Percentiles rank a stretch among this genome's conserved stretches.
These are phyloP conservation scores for Pampusana beccarii DNA, from an alignment of 2,113 vertebrate species.

Conservation along the genomic window DNA sequence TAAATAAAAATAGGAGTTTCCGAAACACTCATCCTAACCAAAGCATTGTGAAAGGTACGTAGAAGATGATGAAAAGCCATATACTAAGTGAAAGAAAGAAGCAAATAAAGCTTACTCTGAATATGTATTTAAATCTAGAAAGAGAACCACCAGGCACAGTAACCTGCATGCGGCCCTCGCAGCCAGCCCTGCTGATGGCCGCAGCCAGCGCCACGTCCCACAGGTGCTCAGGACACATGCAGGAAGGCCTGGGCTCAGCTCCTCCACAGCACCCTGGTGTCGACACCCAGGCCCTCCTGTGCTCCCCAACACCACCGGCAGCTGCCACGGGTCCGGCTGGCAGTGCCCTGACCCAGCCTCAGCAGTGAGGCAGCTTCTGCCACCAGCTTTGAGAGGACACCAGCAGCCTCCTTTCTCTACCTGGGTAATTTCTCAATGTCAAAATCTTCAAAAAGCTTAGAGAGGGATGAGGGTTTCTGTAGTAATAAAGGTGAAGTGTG, in stretches of 20 bases:
- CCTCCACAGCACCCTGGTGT: fast-evolving
- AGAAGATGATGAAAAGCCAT: neutral
- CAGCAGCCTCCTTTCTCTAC: neutral
- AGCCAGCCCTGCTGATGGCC: neutral
- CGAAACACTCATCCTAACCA: neutral
- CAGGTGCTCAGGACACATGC: fast-evolving
- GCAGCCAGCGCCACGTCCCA: neutral
- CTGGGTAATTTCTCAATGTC: fast-evolving
- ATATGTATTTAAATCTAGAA: neutral
- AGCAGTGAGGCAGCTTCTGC: neutral
- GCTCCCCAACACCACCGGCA: neutral
- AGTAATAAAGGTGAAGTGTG: neutral
- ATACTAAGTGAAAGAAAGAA: neutral
- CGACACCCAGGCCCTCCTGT: fast-evolving
- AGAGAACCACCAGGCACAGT: neutral
- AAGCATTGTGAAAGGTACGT: neutral
- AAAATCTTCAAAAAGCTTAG: neutral
- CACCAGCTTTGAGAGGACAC: neutral
- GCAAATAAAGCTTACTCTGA: neutral
- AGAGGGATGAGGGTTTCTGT: neutral
- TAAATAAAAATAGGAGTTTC: neutral
- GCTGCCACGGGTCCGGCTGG: neutral
- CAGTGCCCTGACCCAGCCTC: neutral
- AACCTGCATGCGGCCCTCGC: neutral
- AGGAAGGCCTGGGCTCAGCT: fast-evolving